phyloP scores from a whole-genome alignment of 2,113 vertebrate genomes.

The Otis tarda region DNA sequence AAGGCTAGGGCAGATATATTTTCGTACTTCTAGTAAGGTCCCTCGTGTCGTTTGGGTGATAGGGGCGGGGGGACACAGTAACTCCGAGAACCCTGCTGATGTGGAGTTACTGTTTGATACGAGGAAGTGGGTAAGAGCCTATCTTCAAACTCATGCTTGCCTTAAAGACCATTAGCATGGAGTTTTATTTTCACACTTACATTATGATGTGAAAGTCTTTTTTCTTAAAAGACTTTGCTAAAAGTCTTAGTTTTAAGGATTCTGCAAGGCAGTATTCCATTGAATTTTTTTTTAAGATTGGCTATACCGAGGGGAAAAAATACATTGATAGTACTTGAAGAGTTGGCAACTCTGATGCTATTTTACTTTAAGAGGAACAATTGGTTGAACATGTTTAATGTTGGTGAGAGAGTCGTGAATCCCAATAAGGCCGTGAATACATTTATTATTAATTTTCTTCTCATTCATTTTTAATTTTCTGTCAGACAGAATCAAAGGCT shows the following conservation, averaged over 20 bases:
- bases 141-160: not conserved
- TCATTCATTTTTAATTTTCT: constrained; percentile 80
- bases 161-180: not conserved
- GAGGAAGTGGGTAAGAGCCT: not conserved
- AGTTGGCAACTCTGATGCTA: not conserved
- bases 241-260: not conserved
- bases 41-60: not conserved
- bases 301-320: not conserved
- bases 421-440: constrained; percentile 73
- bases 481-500: constrained; percentile 75
- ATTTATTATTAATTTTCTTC: constrained; percentile 77
- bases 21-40: not conserved
- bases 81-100: not conserved
- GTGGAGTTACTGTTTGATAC: not conserved
- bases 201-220: not conserved
- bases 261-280: not conserved
- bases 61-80: not conserved
- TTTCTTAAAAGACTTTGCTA: not conserved
- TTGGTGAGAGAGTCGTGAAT: constrained; percentile 72
- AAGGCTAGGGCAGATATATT: not conserved
- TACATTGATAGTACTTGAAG: not conserved
- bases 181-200: not conserved
- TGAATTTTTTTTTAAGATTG: not conserved
- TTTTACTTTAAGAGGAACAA: constrained; percentile 51
- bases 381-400: constrained; percentile 44